Evolutionary conservation across 1,140 invertebrate species (phyloP).

Genomic region (Orius insidiosus): DNA sequence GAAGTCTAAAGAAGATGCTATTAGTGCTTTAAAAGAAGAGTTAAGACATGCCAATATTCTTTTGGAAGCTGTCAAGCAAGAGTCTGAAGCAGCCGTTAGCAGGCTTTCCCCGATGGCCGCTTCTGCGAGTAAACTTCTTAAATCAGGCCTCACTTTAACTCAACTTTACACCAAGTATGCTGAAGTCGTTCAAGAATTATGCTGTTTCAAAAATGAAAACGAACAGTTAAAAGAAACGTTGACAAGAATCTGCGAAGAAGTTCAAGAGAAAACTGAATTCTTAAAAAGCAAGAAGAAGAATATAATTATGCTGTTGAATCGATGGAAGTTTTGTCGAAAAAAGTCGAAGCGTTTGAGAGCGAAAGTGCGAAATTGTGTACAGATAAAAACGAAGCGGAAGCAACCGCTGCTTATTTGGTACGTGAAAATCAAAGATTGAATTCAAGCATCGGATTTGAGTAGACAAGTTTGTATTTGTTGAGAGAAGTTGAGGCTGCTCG

Average conservation of each 20-base stretch:
- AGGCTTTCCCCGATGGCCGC: constrained; percentile 71
- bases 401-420: constrained; percentile 43
- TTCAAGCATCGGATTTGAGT: constrained; percentile 40
- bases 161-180: constrained; percentile 79
- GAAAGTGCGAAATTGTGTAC: constrained; percentile 52
- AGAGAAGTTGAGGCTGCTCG: constrained; percentile 71
- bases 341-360: constrained; percentile 58
- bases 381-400: constrained; percentile 48
- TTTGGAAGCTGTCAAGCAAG: constrained; percentile 54
- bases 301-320: constrained; percentile 54
- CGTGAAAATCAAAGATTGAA: constrained; percentile 56
- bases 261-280: constrained; percentile 67
- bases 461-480: constrained; percentile 52
- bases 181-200: constrained; percentile 52
- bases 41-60: constrained; percentile 61
- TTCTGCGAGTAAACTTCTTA: constrained; percentile 58
- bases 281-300: constrained; percentile 63
- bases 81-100: constrained; percentile 54
- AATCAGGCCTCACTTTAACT: constrained; percentile 72
- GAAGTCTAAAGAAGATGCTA: constrained; percentile 49
- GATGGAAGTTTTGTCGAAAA: constrained; percentile 47
- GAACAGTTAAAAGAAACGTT: constrained; percentile 54
- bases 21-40: constrained; percentile 55
- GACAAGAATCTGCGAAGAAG: constrained; percentile 57
- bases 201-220: constrained; percentile 60